Base-by-base conservation (phyloP, 2,797 vertebrate species). In the Chlorospingus semifuscus region DNA sequence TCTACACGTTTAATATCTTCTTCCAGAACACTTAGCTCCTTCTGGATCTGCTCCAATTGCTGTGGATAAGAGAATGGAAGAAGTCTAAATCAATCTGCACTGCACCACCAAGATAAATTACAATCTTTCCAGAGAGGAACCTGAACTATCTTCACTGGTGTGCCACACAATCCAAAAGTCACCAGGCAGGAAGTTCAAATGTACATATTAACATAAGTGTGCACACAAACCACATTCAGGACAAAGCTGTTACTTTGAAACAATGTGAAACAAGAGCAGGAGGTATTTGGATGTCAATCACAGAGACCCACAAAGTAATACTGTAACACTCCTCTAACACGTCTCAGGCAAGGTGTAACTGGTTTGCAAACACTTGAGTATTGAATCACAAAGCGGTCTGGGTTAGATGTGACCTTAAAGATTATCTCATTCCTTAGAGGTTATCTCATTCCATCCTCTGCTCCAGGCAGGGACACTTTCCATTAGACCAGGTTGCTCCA, bases 41-140 rank as follows among this genome's bases (percentile, higher is more conserved):
- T 99, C 98, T 99, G 99, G 93, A 99, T 98, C 97, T 99, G 99
- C 95, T 99, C 99, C 97, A 99, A 89, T 98, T 99, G 99, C 99
- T 99, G 97, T 95, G 95, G 92, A 95, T 72, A 92, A 95, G 96
- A 94, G 93, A 89, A 97, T 3, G 59, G 71, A 82, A 89, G 77
- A 97, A 91, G 75, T 89, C 84, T 97, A 93, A 97, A 95, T 84
- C 94, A 98, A 96, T 97, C 66, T 82, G 93, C n/a, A 94, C 23
- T 76, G 86, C 69, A 96, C 11, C 42, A 86, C 1, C 46, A 66
- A 74, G 46, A 97, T 75, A 95, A 97, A 94, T 87, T 12, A 95
- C 53, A 2, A 18, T 65, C 80, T 82, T 89, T 92, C 68, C 76
- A 44, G 74, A 83, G 32, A 85, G 53, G 44, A 61, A 59, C 53